Evolutionary conservation across 2,888 invertebrate species (phyloP).

Genomic region (Drosophila mimetica): DNA sequence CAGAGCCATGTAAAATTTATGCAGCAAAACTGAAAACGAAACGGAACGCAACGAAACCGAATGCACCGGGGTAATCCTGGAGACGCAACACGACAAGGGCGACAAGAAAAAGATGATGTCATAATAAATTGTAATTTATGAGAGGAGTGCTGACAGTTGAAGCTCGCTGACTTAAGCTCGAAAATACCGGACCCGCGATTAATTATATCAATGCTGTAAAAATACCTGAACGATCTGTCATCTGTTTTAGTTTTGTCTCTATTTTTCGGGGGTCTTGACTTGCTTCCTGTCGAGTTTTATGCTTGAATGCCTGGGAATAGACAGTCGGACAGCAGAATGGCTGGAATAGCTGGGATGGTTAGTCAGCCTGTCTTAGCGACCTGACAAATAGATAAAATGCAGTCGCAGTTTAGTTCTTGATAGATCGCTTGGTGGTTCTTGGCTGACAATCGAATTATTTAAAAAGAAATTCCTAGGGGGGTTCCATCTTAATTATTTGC

Average conservation of each 20-base stretch:
- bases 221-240: conserved; percentile 62
- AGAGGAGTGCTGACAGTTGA: conserved; percentile 71
- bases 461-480: conserved; percentile 42
- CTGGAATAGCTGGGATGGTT: conserved; percentile 10
- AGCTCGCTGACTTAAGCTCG: conserved; percentile 74
- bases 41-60: conserved; percentile 47
- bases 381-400: conserved; percentile 76
- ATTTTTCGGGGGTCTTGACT: conserved; percentile 18
- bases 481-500: conserved; percentile 15
- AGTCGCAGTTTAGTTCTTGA: conserved; percentile 52
- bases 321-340: conserved; percentile 17
- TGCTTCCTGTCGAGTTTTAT: conserved; percentile 72
- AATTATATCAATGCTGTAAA: conserved; percentile 68
- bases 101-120: conserved; percentile 72
- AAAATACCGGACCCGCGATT: conserved; percentile 50
- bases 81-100: conserved; percentile 13
- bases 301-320: conserved; percentile 74
- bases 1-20: conserved; percentile 66
- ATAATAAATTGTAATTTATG: conserved; percentile 80
- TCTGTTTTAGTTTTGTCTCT: conserved; percentile 47
- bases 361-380: conserved; percentile 51
- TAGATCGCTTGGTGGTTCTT: conserved; percentile 56
- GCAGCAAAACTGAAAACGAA: conserved; percentile 51
- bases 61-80: conserved; percentile 67
- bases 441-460: conserved; percentile 59